These are phyloP conservation scores for Anarsia innoxiella DNA, from an alignment of 2,888 invertebrate genomes.

Conservation along the genomic window DNA sequence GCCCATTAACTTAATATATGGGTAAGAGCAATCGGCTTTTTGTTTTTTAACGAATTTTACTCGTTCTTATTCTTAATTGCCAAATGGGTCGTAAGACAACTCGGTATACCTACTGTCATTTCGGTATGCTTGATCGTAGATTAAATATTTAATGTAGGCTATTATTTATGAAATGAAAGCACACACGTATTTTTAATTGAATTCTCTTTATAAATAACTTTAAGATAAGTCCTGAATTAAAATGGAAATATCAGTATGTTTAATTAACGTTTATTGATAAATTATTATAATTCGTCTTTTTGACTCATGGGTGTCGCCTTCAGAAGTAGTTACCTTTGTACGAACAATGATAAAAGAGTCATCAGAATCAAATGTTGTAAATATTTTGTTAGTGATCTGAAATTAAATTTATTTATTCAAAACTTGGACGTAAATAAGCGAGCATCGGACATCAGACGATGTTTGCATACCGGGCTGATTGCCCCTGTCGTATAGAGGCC, in stretches of 20 bases:
- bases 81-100: slow-evolving; percentile 43
- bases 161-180: not conserved
- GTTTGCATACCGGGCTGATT: slow-evolving; percentile 60
- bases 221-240: not conserved
- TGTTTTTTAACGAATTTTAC: slow-evolving; percentile 35
- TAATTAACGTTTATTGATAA: not conserved
- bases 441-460: slow-evolving; percentile 25
- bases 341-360: not conserved
- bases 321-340: no score
- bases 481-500: slow-evolving; percentile 34
- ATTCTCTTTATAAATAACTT: not conserved
- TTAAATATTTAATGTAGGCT: no score
- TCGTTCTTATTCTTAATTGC: slow-evolving; percentile 41
- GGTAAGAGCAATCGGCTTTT: slow-evolving; percentile 50
- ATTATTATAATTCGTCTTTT: not conserved
- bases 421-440: slow-evolving; percentile 43
- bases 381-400: slow-evolving; percentile 4
- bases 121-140: no score
- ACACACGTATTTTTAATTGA: not conserved
- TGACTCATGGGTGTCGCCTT: no score
- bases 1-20: slow-evolving; percentile 57
- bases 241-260: not conserved
- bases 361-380: no score
- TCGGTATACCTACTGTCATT: slow-evolving; percentile 36
- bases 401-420: slow-evolving; percentile 34